Percentiles rank a stretch among this genome's conserved stretches.
Conservation (phyloP, 1,140 invertebrate species). For the Hyles vespertilio region DNA sequence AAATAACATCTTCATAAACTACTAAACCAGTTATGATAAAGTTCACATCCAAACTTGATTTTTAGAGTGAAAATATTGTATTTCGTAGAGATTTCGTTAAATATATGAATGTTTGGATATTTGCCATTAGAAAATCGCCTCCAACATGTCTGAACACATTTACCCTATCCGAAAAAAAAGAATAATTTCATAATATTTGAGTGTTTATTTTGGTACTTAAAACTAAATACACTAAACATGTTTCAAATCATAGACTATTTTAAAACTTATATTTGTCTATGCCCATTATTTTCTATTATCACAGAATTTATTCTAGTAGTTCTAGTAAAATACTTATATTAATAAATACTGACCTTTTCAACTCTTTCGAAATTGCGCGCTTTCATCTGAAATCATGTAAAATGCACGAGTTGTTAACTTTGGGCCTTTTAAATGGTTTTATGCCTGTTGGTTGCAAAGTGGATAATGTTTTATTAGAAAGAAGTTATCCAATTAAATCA, state of each 20-base stretch:
- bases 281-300: constrained; percentile 26
- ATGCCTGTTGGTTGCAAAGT: no score
- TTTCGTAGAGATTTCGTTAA: no score
- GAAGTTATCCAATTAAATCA: no score
- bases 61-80: neutral
- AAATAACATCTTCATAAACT: no score
- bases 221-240: constrained; percentile 18
- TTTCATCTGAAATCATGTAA: constrained; percentile 87
- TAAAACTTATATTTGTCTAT: constrained; percentile 1
- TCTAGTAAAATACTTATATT: constrained; percentile 8
- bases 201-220: constrained; percentile 51
- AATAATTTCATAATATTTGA: constrained; percentile 29
- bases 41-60: neutral
- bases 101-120: constrained; percentile 16
- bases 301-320: constrained; percentile 22
- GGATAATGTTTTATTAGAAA: no score
- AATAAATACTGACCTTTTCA: constrained; percentile 91
- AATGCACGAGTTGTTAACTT: no score
- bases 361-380: constrained; percentile 97
- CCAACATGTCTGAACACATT: constrained; percentile 79
- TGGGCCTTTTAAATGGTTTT: no score
- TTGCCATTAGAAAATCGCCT: constrained; percentile 78
- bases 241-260: constrained; percentile 3
- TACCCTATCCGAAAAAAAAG: constrained; percentile 69
- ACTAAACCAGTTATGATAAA: no score